A percentile compares a stretch with the other conserved stretches of the same genome.
phyloP scores from a whole-genome alignment of 2,888 invertebrate species.

The Plebejus melissa region DNA sequence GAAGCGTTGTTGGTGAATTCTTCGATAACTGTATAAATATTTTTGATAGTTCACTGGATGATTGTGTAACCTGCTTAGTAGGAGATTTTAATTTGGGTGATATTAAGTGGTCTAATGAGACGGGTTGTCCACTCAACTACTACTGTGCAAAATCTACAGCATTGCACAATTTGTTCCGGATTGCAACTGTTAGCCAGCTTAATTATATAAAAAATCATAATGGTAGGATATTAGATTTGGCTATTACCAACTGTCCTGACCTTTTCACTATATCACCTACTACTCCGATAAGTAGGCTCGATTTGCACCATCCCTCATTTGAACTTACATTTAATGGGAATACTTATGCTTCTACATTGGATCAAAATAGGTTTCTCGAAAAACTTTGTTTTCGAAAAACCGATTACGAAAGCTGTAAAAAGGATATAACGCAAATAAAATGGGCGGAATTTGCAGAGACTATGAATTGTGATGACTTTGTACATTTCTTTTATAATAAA shows the following conservation, averaged over 20 bases:
- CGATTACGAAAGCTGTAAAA: not conserved
- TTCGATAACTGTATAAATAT: not conserved
- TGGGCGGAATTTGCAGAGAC: not conserved
- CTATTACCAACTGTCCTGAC: constrained; percentile 6
- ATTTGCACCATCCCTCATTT: constrained; percentile 21
- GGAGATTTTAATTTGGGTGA: constrained; percentile 21
- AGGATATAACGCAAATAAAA: not conserved
- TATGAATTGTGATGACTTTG: constrained; percentile 8
- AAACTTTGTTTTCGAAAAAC: constrained; percentile 1
- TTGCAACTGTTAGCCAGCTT: not conserved
- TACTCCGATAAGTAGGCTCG: constrained; percentile 1
- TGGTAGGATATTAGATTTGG: constrained; percentile 14
- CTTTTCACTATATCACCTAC: not conserved
- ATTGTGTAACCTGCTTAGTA: not conserved
- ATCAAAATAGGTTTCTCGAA: not conserved
- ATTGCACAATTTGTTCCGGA: not conserved
- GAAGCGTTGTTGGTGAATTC: not conserved
- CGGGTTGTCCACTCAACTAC: not conserved
- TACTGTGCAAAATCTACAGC: constrained; percentile 13
- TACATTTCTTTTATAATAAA: constrained; percentile 2
- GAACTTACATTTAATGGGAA: not conserved
- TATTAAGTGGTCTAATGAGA: constrained; percentile 6
- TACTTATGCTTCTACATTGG: not conserved
- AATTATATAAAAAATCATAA: not conserved
- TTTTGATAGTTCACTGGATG: not conserved